Conservation (phyloP, 2,113 vertebrate species). For the Catharus bicknelli region DNA sequence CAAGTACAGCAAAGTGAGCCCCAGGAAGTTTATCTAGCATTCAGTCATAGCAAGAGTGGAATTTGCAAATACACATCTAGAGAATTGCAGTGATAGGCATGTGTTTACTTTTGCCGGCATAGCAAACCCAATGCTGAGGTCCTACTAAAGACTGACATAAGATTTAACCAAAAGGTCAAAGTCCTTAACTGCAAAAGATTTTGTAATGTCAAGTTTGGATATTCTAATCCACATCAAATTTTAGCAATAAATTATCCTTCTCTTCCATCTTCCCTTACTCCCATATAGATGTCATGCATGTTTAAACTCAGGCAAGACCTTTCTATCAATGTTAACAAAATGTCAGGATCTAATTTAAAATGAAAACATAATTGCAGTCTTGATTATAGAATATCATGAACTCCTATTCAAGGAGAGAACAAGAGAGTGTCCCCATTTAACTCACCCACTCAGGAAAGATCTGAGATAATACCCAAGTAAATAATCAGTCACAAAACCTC, state of each 20-base stretch:
- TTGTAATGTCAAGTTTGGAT: neutral
- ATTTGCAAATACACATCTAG: neutral
- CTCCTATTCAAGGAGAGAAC: neutral
- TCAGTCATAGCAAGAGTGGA: neutral
- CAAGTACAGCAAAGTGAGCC: neutral
- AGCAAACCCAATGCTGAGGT: neutral
- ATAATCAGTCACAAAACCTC: constrained; percentile 30
- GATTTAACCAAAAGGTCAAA: constrained; percentile 19
- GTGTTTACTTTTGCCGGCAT: constrained; percentile 16
- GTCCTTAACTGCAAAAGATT: neutral
- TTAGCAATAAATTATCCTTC: neutral
- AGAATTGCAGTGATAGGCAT: neutral
- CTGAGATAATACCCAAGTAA: constrained; percentile 42
- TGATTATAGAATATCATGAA: constrained; percentile 31
- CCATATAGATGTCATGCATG: neutral
- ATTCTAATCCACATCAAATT: constrained; percentile 1
- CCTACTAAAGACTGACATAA: neutral
- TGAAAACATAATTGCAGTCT: constrained; percentile 19
- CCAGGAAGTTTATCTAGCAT: neutral
- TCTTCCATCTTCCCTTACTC: neutral
- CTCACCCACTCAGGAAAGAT: neutral
- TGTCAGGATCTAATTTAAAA: constrained; percentile 42
- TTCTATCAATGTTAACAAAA: constrained; percentile 33
- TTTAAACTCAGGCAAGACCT: constrained; percentile 40
- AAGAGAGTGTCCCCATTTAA: constrained; percentile 16